A percentile compares a stretch with the other conserved stretches of the same genome.
Evolutionary conservation across 2,797 vertebrate genomes (phyloP).

Genomic region (Hydrophis major): DNA sequence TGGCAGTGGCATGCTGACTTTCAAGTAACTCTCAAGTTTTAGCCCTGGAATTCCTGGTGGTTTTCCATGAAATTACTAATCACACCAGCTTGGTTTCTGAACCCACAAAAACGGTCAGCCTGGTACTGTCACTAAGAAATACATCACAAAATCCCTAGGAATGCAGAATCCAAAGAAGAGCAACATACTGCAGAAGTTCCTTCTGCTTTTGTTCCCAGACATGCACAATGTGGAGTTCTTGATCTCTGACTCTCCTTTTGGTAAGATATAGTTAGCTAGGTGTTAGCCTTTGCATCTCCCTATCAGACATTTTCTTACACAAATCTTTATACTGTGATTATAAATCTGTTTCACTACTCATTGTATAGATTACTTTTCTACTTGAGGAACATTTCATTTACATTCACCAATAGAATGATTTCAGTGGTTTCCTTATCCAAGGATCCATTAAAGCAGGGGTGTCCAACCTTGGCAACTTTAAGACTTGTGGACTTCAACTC

Average conservation of each 20-base stretch:
- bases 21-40: not conserved
- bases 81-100: not conserved
- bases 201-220: not conserved
- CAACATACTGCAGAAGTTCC: not conserved
- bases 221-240: not conserved
- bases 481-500: no score
- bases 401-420: not conserved
- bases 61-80: not conserved
- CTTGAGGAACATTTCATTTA: not conserved
- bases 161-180: not conserved
- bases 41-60: not conserved
- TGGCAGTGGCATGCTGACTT: not conserved
- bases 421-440: not conserved
- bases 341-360: not conserved
- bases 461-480: no score
- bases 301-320: not conserved
- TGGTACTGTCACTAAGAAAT: not conserved
- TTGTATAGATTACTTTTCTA: not conserved
- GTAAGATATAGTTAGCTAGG: not conserved
- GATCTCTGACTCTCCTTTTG: not conserved
- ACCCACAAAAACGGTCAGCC: not conserved
- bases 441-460: not conserved
- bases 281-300: not conserved
- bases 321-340: not conserved
- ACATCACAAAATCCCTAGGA: not conserved